Percentiles rank a stretch among this genome's conserved stretches.
Evolutionary conservation across 2,888 invertebrate genomes (phyloP).

Genomic region (Papilio protenor): DNA sequence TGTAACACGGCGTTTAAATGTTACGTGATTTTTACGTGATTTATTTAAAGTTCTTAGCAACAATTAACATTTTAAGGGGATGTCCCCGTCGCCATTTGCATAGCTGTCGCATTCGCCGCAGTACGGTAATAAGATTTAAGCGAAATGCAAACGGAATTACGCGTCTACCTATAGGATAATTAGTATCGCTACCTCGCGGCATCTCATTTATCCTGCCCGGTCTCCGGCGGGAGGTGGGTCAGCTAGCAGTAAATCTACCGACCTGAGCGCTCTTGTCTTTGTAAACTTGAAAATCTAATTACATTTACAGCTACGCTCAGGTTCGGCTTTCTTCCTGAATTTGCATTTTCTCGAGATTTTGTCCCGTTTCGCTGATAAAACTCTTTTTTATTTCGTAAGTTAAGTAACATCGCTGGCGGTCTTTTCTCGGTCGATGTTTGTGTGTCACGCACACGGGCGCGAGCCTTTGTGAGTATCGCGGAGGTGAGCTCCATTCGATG

Average conservation of each 20-base stretch:
- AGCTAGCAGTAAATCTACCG: constrained; percentile 82
- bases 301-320: constrained; percentile 81
- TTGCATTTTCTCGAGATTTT: constrained; percentile 78
- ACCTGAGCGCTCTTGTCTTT: constrained; percentile 82
- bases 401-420: constrained; percentile 44
- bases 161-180: constrained; percentile 77
- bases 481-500: constrained; percentile 52
- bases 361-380: constrained; percentile 53
- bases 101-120: constrained; percentile 50
- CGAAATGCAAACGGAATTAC: constrained; percentile 68
- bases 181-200: constrained; percentile 82
- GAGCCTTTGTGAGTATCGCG: constrained; percentile 46
- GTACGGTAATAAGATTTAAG: constrained; percentile 76
- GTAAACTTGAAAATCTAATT: constrained; percentile 84
- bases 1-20: not conserved
- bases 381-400: constrained; percentile 62
- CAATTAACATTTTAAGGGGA: constrained; percentile 30
- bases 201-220: constrained; percentile 75
- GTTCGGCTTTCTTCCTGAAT: constrained; percentile 75
- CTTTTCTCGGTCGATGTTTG: constrained; percentile 39
- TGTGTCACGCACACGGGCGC: constrained; percentile 40
- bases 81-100: constrained; percentile 42
- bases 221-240: constrained; percentile 79
- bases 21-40: not conserved
- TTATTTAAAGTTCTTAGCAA: constrained; percentile 13